Base-by-base conservation (phyloP, 2,797 vertebrate genomes). In the Lepilemur septentrionalis region DNA sequence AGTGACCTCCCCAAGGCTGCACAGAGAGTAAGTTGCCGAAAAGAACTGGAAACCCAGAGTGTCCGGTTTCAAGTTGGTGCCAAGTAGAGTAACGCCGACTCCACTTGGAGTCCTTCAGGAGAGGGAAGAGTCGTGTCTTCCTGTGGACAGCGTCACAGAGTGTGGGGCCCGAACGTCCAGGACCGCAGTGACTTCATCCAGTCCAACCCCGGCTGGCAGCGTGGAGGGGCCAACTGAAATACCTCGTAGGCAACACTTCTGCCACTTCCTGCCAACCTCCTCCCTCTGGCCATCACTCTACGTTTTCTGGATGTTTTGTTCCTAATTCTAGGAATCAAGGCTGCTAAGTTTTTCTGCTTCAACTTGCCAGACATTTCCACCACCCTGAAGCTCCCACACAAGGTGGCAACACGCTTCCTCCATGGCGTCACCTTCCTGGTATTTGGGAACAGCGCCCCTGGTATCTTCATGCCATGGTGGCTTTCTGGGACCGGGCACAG, bases 401-500 rank as follows among this genome's bases (percentile, higher is more conserved):
- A 99, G 0, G 99, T 99, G 98, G 99, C 99, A 93, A 99, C 98
- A 2, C 7, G 1, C 15, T 28, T 23, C 63, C 94, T 98, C 93
- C 98, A 99, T 99, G 99, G 99, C 22, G 99, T 99, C 98, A 99
- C 99, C 2, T 99, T 99, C 97, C 98, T 99, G 97, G 99, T 99
- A 9, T 99, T 99, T 61, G 99, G 99, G 72, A 99, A 99, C 0
- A 99, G 99, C 1, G 99, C 99, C 0, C 99, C 99, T 0, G 99
- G 99, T 92, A 98, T 99, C 97, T 99, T 99, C 98, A 99, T 0
- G 99, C 99, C 0, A 98, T 99, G 82, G 99, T 99, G 87, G 99
- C 99, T 0, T 99, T 99, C 98, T 99, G 99, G 0, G 98, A 98
- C 91, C 99, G 2, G 99, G 0, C 99, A 99, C 99, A 0, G 99